A percentile compares a stretch with the other conserved stretches of the same genome.
phyloP scores from a whole-genome alignment of 2,888 invertebrate species.

The Poecilobothrus nobilitatus region DNA sequence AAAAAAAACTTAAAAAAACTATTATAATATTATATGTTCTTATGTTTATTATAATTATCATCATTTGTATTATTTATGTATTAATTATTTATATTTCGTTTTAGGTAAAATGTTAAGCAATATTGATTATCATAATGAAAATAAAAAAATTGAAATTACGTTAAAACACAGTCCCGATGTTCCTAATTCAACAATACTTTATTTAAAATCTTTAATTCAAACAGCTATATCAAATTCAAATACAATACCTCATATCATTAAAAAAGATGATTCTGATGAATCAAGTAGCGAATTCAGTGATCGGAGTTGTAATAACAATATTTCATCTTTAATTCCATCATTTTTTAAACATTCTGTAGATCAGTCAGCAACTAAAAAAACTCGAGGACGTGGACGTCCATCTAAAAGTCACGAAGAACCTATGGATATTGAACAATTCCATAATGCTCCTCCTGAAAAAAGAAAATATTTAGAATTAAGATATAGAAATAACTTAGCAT shows the following conservation, averaged over 20 bases:
- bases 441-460: background rate
- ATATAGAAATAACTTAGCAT: background rate
- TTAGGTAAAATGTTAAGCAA: background rate
- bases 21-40: too few relatives aligned
- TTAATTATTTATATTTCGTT: too few relatives aligned
- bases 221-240: background rate
- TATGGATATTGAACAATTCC: background rate
- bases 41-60: too few relatives aligned
- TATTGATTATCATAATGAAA: background rate
- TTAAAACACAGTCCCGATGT: background rate
- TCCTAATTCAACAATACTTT: background rate
- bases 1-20: too few relatives aligned
- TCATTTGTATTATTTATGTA: too few relatives aligned
- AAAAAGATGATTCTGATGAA: background rate
- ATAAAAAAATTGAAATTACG: background rate
- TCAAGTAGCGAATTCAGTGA: background rate
- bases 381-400: background rate
- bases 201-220: background rate
- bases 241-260: background rate
- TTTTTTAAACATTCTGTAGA: background rate
- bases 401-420: background rate
- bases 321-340: background rate
- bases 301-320: background rate
- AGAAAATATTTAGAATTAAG: conserved; percentile 2
- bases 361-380: background rate